A percentile compares a stretch with the other conserved stretches of the same genome.
Evolutionary conservation across 2,113 vertebrate genomes (phyloP).

Genomic region (Ardeotis arabs): DNA sequence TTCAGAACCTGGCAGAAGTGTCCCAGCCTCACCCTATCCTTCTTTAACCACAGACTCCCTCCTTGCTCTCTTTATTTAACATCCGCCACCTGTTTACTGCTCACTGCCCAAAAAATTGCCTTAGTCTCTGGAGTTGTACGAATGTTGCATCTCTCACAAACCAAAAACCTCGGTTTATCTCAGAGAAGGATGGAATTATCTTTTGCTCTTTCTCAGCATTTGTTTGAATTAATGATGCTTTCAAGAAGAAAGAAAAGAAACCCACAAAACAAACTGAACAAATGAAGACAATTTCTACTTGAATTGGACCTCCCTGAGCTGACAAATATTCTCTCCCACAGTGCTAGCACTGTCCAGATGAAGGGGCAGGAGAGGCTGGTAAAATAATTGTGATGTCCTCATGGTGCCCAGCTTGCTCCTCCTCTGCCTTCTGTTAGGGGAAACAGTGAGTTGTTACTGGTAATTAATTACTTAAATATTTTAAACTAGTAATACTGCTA

Average conservation of each 20-base stretch:
- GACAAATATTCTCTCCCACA: not conserved
- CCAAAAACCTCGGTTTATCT: not conserved
- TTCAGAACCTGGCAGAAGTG: slow-evolving; percentile 1
- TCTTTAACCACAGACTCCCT: not conserved
- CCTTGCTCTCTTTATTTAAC: not conserved
- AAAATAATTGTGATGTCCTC: not conserved
- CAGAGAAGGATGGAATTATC: not conserved
- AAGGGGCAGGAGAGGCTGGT: not conserved
- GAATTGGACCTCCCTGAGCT: not conserved
- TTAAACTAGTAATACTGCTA: not conserved
- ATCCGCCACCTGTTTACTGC: not conserved
- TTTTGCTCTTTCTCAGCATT: not conserved
- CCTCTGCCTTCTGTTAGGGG: not conserved
- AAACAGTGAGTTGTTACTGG: not conserved
- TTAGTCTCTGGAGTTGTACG: not conserved
- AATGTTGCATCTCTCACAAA: not conserved
- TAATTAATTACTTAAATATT: not conserved
- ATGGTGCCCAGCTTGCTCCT: not conserved
- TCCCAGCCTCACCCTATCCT: not conserved
- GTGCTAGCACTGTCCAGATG: not conserved
- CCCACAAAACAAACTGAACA: not conserved
- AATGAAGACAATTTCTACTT: not conserved
- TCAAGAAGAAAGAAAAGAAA: not conserved
- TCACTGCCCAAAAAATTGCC: not conserved
- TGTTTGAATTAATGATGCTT: not conserved